Conservation (phyloP, 2,797 vertebrate species). For the Myoxocephalus aenaeus region DNA sequence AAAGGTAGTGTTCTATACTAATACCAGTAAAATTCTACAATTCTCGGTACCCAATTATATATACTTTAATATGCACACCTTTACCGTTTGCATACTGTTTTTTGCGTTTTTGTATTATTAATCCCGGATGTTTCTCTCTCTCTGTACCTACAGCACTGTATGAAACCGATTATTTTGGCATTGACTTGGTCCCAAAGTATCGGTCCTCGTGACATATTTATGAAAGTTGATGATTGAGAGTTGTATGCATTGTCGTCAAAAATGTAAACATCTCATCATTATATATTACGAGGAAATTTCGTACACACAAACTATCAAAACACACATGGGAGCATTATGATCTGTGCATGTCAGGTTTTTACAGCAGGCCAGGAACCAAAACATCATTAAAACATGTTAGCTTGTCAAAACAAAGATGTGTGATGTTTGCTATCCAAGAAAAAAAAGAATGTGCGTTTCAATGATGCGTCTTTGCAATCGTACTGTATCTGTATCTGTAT, state of each 20-base stretch:
- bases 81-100: no score
- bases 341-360: background rate
- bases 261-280: background rate
- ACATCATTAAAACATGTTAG: background rate
- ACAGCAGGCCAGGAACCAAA: background rate
- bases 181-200: no score
- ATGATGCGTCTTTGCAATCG: background rate
- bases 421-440: background rate
- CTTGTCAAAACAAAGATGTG: background rate
- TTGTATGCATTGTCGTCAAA: background rate
- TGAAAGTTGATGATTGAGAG: background rate
- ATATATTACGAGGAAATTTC: no score
- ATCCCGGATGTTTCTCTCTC: no score
- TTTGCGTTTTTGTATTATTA: no score
- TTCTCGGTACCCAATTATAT: background rate
- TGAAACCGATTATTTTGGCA: no score
- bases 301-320: background rate
- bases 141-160: no score
- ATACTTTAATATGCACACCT: no score
- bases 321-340: background rate
- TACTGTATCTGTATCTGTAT: constrained; percentile 10
- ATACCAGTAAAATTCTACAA: no score
- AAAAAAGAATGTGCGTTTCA: background rate
- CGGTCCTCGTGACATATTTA: no score
- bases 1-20: no score